A percentile compares a stretch with the other conserved stretches of the same genome.
phyloP scores from a whole-genome alignment of 2,888 invertebrate species.

The Autographa pulchrina region DNA sequence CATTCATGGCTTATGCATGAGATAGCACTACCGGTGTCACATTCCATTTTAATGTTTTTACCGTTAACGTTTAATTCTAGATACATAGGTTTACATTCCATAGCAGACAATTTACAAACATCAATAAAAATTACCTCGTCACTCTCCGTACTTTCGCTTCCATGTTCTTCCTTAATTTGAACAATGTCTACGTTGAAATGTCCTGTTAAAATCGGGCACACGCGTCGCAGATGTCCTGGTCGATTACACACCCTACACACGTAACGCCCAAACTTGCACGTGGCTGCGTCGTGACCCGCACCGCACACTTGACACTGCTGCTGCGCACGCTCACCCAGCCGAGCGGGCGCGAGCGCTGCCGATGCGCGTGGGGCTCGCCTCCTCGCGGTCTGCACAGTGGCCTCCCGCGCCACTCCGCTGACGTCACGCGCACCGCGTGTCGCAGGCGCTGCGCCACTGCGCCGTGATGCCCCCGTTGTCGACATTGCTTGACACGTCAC shows the following conservation, averaged over 20 bases:
- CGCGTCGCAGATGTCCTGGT: conserved; percentile 20
- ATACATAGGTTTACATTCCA: too few species aligned
- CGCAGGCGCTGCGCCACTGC: too few species aligned
- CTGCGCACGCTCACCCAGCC: conserved; percentile 22
- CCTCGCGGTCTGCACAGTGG: too few species aligned
- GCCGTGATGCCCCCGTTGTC: too few species aligned
- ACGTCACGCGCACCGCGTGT: too few species aligned
- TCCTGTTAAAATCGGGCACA: conserved; percentile 7
- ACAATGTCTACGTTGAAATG: too few species aligned
- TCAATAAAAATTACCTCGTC: conserved; percentile 13
- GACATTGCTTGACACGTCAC: too few species aligned
- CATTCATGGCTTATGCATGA: background rate
- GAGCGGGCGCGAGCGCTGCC: conserved; percentile 12
- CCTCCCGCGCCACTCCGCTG: too few species aligned
- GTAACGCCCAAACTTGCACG: conserved; percentile 33
- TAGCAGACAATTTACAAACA: conserved; percentile 3
- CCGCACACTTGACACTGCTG: conserved; percentile 14
- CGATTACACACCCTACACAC: conserved; percentile 36
- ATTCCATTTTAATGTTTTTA: background rate
- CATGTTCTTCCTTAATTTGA: too few species aligned
- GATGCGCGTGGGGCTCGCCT: background rate
- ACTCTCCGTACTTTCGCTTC: conserved; percentile 2
- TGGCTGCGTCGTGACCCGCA: background rate
- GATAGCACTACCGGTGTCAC: conserved; percentile 17
- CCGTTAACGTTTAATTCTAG: background rate